Percentiles rank a stretch among this genome's conserved stretches.
Conservation (phyloP, 2,888 invertebrate species). For the Sesamia inferens region DNA sequence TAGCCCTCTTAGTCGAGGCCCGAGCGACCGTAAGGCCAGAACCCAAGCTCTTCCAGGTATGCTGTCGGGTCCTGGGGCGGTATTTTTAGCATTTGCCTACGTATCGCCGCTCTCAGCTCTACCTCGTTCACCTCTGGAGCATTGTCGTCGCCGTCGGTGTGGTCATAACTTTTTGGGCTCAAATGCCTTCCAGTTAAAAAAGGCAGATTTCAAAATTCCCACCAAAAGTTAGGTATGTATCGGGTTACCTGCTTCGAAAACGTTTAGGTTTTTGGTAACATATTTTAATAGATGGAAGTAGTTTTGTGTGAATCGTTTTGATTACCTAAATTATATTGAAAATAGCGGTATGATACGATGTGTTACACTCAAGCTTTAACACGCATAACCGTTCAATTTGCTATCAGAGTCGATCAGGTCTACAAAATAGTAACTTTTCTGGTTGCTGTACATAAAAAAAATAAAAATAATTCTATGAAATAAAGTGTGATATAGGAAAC, state of each 20-base stretch:
- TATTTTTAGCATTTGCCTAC: no score
- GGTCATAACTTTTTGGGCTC: no score
- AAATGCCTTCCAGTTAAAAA: no score
- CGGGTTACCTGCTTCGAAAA: background rate
- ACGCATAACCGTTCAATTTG: background rate
- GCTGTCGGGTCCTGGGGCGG: no score
- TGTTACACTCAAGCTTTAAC: background rate
- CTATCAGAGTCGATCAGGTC: background rate
- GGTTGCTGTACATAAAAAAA: background rate
- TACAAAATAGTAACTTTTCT: background rate
- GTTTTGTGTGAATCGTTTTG: no score
- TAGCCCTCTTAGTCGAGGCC: no score
- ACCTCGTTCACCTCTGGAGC: no score
- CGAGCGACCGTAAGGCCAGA: no score
- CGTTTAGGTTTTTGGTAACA: slow-evolving; percentile 2
- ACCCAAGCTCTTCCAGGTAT: no score
- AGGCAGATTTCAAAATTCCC: slow-evolving; percentile 4
- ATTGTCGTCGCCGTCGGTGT: no score
- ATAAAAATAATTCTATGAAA: background rate
- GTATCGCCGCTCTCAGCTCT: no score
- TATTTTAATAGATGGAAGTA: background rate
- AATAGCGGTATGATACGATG: background rate
- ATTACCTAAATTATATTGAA: background rate
- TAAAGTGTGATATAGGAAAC: background rate
- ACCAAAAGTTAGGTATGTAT: background rate